Base-by-base conservation (phyloP, 2,888 invertebrate genomes). In the Ennomos quercinarius region DNA sequence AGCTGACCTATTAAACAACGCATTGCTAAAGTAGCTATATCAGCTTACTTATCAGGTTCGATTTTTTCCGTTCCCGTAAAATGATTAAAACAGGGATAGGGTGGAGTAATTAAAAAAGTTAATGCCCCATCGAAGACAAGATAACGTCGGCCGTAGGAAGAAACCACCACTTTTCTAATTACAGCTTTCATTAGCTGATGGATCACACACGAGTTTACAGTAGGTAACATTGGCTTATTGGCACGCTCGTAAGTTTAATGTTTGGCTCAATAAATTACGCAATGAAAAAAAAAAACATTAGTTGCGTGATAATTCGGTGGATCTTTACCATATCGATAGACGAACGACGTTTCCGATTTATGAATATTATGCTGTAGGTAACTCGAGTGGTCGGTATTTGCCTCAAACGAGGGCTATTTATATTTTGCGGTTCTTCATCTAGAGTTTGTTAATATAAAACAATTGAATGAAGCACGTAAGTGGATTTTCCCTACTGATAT, bases 111-210 rank as follows among this genome's bases (percentile, higher is more conserved):
- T 91, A 91, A 90, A 89, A 89, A 87, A 78, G 78, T 76, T 85
- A 83, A 86, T 84, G 80, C 84, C 80, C 84, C 83, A 87, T 85
- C 84, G 87, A 91, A 91, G 91, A 90, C 86, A 91, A 91, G 92
- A 91, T 91, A 91, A 91, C 87, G 87, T 77, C 76, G 76, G 73
- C 74, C 71, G 83, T 84, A 84, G 90, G 90, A 91, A 91, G 91
- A 91, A 89, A 89, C 85, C 81, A 62, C 83, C 90, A 90, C 87
- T 89, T 86, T 90, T 87, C 84, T 91, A 89, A 92, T 91, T 90
- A 89, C 87, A 66, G 38, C 81, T 82, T 90, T 89, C 92, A 92
- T 91, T 92, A 92, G 91, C 83, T 92, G 92, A 92, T 92, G 89
- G 88, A 85, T 82, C 70, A 56, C 53, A 54, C 37, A 57, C 53